phyloP scores from a whole-genome alignment of 2,113 vertebrate species.

The Oreocharis arfaki region DNA sequence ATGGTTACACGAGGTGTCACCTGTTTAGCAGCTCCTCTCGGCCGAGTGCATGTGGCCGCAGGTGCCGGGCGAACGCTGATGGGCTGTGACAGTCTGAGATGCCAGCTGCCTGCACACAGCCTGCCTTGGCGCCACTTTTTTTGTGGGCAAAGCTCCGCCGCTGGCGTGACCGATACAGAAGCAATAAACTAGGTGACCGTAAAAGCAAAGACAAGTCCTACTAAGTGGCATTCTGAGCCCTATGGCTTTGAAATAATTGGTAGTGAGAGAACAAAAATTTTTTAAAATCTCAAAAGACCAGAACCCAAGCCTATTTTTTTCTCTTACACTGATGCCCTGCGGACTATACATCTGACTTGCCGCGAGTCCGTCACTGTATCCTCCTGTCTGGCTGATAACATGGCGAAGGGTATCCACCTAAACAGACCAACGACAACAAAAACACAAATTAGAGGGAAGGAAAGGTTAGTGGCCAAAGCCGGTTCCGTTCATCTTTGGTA shows the following conservation, averaged over 20 bases:
- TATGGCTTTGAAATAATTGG: conserved; percentile 92
- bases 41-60: conserved; percentile 78
- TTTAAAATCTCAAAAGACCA: conserved; percentile 7
- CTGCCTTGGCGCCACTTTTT: conserved; percentile 64
- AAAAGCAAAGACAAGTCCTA: conserved; percentile 80
- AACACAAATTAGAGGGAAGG: conserved; percentile 53
- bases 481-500: background rate
- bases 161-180: conserved; percentile 75
- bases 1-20: conserved; percentile 75
- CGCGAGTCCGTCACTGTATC: conserved; percentile 98
- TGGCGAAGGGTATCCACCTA: conserved; percentile 99
- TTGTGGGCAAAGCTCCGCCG: conserved; percentile 69
- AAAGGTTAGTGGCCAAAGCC: conserved; percentile 29
- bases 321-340: conserved; percentile 99
- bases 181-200: conserved; percentile 84
- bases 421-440: conserved; percentile 76
- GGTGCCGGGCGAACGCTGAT: conserved; percentile 83
- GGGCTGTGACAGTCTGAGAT: conserved; percentile 81
- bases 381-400: conserved; percentile 99
- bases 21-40: conserved; percentile 78
- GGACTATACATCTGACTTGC: conserved; percentile 99
- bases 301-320: conserved; percentile 61
- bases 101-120: conserved; percentile 74
- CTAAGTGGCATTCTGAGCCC: conserved; percentile 88
- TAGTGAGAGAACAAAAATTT: conserved; percentile 59